These are phyloP conservation scores for Sycophaga agraensis DNA, from an alignment of 1,140 invertebrate genomes.

Conservation along the genomic window DNA sequence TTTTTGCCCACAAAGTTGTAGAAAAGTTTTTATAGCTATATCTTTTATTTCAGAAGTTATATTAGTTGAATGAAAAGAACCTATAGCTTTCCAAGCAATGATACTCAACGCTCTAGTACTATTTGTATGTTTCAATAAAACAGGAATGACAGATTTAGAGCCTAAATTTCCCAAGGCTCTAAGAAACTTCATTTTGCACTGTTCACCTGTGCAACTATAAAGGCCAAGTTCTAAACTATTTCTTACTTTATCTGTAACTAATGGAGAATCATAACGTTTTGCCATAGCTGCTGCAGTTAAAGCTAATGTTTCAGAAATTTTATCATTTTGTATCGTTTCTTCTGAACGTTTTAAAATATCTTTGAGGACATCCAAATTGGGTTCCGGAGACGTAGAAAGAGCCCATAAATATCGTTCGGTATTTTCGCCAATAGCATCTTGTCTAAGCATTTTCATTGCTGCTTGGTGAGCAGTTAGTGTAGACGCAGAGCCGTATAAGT, in stretches of 20 bases:
- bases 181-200: constrained; percentile 65
- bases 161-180: constrained; percentile 69
- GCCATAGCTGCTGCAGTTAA: constrained; percentile 67
- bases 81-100: constrained; percentile 67
- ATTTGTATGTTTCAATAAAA: constrained; percentile 61
- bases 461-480: constrained; percentile 68
- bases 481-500: constrained; percentile 70
- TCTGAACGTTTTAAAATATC: constrained; percentile 60
- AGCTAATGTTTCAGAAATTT: constrained; percentile 66
- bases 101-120: constrained; percentile 60
- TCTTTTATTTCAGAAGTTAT: constrained; percentile 53
- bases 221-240: constrained; percentile 57
- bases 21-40: constrained; percentile 63
- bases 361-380: constrained; percentile 59
- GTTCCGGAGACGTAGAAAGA: constrained; percentile 62
- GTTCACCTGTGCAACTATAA: constrained; percentile 58
- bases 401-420: constrained; percentile 75
- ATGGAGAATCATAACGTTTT: constrained; percentile 45
- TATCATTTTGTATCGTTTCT: constrained; percentile 58
- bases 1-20: constrained; percentile 62
- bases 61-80: constrained; percentile 56
- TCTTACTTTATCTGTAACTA: constrained; percentile 54
- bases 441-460: constrained; percentile 66
- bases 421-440: constrained; percentile 62
- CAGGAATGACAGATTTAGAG: constrained; percentile 60